These are phyloP conservation scores for Leptobrachium leishanense DNA, from an alignment of 2,113 vertebrate genomes.

Conservation along the genomic window DNA sequence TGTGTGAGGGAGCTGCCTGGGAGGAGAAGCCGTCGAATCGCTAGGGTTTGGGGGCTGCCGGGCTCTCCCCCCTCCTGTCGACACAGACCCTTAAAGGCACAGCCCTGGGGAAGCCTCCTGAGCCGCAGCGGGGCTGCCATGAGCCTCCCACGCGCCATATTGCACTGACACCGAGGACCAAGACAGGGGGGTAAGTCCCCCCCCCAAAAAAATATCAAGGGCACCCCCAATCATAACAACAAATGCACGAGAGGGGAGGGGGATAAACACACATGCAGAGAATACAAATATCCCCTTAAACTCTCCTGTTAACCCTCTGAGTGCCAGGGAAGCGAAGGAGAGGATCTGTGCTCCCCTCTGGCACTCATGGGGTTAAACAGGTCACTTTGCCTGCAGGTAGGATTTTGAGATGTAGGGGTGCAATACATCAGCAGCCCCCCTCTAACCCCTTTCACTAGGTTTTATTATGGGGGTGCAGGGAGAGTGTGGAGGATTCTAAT, in stretches of 20 bases:
- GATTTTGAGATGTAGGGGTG: too few relatives aligned
- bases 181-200: slow-evolving; percentile 36
- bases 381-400: neutral
- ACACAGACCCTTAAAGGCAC: slow-evolving; percentile 48
- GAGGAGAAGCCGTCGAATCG: slow-evolving; percentile 10
- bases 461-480: too few relatives aligned
- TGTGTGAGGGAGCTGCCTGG: slow-evolving; percentile 44
- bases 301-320: neutral
- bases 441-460: too few relatives aligned
- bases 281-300: too few relatives aligned
- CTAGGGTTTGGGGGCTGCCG: neutral
- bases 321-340: neutral
- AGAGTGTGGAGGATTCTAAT: too few relatives aligned
- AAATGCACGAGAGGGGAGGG: too few relatives aligned
- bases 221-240: neutral
- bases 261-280: too few relatives aligned
- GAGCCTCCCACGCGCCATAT: slow-evolving; percentile 44
- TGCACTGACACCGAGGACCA: slow-evolving; percentile 10
- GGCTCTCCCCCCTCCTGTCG: slow-evolving; percentile 45
- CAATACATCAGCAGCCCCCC: too few relatives aligned
- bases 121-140: slow-evolving; percentile 7
- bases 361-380: neutral
- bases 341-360: neutral
- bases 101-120: slow-evolving; percentile 8
- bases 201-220: neutral